phyloP scores from a whole-genome alignment of 2,888 invertebrate genomes.

The Seira sanloemensis region DNA sequence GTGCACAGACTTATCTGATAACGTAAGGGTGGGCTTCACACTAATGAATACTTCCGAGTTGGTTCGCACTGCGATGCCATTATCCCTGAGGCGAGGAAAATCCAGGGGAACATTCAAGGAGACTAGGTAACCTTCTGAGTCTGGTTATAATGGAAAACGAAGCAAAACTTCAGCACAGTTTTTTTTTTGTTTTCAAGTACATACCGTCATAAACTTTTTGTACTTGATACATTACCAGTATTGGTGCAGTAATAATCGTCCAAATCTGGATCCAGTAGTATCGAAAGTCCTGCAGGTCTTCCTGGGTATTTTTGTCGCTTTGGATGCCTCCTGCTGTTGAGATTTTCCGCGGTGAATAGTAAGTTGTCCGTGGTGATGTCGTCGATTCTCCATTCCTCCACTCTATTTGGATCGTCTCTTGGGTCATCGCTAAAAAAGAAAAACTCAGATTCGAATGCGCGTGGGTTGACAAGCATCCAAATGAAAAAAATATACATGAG shows the following conservation, averaged over 20 bases:
- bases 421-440: slow-evolving; percentile 45
- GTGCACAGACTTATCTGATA: slow-evolving; percentile 21
- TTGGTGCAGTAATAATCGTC: not conserved
- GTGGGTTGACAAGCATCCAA: not conserved
- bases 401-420: slow-evolving; percentile 33
- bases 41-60: slow-evolving; percentile 41
- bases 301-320: slow-evolving; percentile 58
- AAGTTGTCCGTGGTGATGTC: slow-evolving; percentile 44
- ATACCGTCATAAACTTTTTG: not conserved
- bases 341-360: slow-evolving; percentile 12
- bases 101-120: slow-evolving; percentile 25
- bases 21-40: slow-evolving; percentile 28
- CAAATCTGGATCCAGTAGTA: not conserved
- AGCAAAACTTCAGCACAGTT: not conserved
- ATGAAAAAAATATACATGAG: not conserved
- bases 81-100: slow-evolving; percentile 35
- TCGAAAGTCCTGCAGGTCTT: not conserved
- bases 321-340: slow-evolving; percentile 51
- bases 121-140: not conserved
- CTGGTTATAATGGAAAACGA: not conserved
- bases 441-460: not conserved
- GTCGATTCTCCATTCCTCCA: slow-evolving; percentile 29
- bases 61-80: slow-evolving; percentile 19
- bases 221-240: not conserved
- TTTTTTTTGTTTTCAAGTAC: not conserved